These are phyloP conservation scores for Ammodytes dubius DNA, from an alignment of 2,113 vertebrate genomes.

Conservation along the genomic window DNA sequence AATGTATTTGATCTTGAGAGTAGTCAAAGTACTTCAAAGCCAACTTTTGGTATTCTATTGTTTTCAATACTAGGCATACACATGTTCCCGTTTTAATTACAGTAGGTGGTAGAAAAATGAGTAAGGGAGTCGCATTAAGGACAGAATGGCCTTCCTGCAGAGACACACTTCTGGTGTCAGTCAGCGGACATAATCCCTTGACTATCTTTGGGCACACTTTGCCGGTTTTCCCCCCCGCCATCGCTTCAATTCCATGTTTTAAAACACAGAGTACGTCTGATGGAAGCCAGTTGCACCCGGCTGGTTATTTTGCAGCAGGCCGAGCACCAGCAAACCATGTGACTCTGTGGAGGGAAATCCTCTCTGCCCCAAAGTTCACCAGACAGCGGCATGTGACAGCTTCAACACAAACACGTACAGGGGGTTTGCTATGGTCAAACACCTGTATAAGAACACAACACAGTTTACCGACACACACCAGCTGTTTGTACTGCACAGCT, in stretches of 20 bases:
- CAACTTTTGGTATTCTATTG: neutral
- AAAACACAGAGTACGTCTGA: neutral
- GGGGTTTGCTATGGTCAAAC: constrained; percentile 12
- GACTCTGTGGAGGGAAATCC: constrained; percentile 52
- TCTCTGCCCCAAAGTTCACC: constrained; percentile 50
- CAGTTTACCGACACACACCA: neutral
- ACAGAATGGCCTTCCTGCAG: neutral
- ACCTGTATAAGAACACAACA: constrained; percentile 40
- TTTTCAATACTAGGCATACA: neutral
- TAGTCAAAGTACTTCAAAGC: neutral
- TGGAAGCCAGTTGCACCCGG: no score
- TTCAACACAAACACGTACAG: constrained; percentile 28
- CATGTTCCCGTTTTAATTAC: neutral
- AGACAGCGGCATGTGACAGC: constrained; percentile 41
- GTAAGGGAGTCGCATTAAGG: neutral
- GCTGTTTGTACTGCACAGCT: neutral
- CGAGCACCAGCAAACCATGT: neutral
- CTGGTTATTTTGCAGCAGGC: no score
- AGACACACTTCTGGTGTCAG: neutral
- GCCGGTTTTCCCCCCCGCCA: neutral
- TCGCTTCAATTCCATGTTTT: neutral
- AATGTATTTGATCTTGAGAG: neutral
- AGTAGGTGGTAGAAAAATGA: neutral
- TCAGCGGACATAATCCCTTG: constrained; percentile 5
- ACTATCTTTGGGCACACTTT: neutral